Conservation (phyloP, 2,113 vertebrate species). For the Setophaga coronata region DNA sequence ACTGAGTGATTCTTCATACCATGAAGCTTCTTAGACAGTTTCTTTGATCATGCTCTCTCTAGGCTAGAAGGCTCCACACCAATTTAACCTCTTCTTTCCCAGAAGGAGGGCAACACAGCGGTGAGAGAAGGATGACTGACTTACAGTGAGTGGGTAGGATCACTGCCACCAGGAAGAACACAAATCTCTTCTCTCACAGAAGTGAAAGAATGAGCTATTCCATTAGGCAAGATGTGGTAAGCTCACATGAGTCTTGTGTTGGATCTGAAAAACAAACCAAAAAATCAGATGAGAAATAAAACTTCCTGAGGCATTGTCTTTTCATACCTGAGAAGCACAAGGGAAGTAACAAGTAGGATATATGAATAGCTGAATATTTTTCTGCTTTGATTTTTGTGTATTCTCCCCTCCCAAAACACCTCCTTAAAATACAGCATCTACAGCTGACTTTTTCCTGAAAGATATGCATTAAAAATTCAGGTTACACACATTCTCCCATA, state of each 20-base stretch:
- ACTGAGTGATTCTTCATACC: background rate
- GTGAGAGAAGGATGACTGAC: background rate
- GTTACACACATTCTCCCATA: background rate
- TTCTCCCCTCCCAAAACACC: background rate
- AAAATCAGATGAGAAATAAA: background rate
- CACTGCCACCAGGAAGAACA: background rate
- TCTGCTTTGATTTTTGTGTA: background rate
- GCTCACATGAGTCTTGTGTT: background rate
- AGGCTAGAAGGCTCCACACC: background rate
- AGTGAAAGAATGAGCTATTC: background rate
- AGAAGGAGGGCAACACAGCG: background rate
- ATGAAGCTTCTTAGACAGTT: background rate
- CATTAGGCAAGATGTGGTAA: background rate
- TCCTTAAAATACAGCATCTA: background rate
- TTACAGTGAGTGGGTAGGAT: background rate
- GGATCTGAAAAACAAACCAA: background rate
- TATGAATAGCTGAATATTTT: background rate
- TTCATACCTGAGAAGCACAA: background rate
- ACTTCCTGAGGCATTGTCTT: background rate
- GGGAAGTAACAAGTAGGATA: background rate
- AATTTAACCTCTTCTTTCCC: background rate
- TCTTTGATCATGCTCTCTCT: background rate
- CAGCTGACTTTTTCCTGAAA: background rate
- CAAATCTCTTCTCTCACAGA: background rate
- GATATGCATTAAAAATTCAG: background rate